Evolutionary conservation across 2,888 invertebrate species (phyloP), one percentile per base, ranked within the genome.

Genomic region (Drosophila hawaiiensis): DNA sequence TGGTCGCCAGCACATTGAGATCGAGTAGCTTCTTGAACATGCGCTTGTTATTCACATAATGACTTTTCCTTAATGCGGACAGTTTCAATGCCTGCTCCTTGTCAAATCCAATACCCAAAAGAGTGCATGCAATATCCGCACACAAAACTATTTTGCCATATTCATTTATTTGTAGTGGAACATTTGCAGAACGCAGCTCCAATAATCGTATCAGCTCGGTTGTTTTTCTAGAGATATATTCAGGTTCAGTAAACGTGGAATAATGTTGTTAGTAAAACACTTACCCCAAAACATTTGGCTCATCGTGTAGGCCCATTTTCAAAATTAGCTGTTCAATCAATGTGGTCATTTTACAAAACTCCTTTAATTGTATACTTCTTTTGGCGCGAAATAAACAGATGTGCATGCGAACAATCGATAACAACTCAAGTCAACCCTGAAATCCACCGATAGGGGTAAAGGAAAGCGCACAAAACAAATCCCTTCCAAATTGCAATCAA

Each of bases 131-230:
- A 53, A 96, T 90, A 88, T 96, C 95, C 39, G 95, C 91, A 78
- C 95, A 95, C 55, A 96, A 92, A 0, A 95, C 94, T 33, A 94
- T 94, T 93, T 95, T 95, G 7, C 95, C 94, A 14, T 94, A 94
- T 73, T 95, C 95, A 68, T 94, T 95, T 52, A 96, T 94, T 62
- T 91, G 90, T 14, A 91, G 72, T 1, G 91, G 87, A 2, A 90
- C 85, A 68, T 92, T 92, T 7, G 87, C 65, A 4, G 93, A 91
- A 9, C 93, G 92, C 19, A 93, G 64, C 35, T 93, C 91, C 14
- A 93, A 61, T 4, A 93, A 85, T 33, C 93, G 89, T 19, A 92
- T 67, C 0, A 93, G 60, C 68, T 93, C 93, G 1, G 84, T 91
- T 4, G 93, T 90, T 84, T 93, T 93, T 19, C 93, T 93, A 59